Conservation (phyloP, 2,888 invertebrate species). For the Drosophila birchii region DNA sequence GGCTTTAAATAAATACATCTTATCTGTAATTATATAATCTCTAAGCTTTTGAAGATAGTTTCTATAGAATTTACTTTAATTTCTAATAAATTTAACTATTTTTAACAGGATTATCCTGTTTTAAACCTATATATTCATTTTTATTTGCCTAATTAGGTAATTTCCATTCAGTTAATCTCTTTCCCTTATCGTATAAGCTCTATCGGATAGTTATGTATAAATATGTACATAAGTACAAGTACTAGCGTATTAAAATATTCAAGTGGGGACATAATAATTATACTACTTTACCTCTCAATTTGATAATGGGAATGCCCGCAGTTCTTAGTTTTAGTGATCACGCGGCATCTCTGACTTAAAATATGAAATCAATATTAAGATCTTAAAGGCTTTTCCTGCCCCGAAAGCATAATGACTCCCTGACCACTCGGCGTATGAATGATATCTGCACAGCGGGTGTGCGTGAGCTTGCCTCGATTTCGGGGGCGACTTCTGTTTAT, state of each 20-base stretch:
- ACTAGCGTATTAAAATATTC: conserved; percentile 6
- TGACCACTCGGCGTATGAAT: conserved; percentile 33
- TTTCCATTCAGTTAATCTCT: conserved; percentile 21
- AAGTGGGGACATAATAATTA: conserved; percentile 21
- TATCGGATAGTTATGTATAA: conserved; percentile 2
- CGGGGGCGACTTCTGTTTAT: conserved; percentile 37
- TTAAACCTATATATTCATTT: background rate
- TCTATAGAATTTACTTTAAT: background rate
- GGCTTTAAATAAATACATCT: background rate
- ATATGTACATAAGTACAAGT: conserved; percentile 3
- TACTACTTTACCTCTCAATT: conserved; percentile 15
- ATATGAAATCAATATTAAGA: background rate
- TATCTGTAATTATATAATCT: background rate
- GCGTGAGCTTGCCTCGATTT: conserved; percentile 15
- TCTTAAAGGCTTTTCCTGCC: conserved; percentile 32
- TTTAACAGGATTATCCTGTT: background rate
- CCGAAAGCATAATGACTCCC: conserved; percentile 5
- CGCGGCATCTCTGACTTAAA: conserved; percentile 23
- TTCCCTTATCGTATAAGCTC: background rate
- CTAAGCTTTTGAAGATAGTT: background rate
- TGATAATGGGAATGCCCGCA: background rate
- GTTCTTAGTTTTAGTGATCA: background rate
- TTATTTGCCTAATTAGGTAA: conserved; percentile 7
- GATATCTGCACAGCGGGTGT: conserved; percentile 17
- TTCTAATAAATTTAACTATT: too few relatives aligned